Conservation (phyloP, 1,140 invertebrate genomes). For the Drosophila ananassae region DNA sequence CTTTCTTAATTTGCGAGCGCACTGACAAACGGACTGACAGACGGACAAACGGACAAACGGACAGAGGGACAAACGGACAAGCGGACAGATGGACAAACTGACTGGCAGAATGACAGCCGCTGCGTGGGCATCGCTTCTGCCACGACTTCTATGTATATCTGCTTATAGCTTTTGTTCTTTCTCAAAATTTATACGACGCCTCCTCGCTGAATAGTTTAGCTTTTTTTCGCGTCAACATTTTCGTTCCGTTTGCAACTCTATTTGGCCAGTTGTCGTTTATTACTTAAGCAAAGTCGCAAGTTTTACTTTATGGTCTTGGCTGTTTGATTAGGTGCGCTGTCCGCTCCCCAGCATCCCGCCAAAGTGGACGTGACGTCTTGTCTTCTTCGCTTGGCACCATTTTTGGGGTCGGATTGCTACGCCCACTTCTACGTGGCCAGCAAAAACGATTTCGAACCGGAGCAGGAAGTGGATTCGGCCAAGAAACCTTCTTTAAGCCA, state of each 20-base stretch:
- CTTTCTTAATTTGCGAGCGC: slow-evolving; percentile 59
- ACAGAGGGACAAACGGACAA: slow-evolving; percentile 42
- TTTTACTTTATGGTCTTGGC: slow-evolving; percentile 66
- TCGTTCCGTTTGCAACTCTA: slow-evolving; percentile 63
- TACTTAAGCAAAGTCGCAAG: slow-evolving; percentile 49
- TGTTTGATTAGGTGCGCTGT: slow-evolving; percentile 41
- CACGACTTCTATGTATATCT: background rate
- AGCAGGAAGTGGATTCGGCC: slow-evolving; percentile 60
- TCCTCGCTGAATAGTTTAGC: slow-evolving; percentile 62
- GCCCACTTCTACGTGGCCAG: slow-evolving; percentile 44
- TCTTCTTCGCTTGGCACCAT: slow-evolving; percentile 58
- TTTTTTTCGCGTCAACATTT: slow-evolving; percentile 27
- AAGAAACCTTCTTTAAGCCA: slow-evolving; percentile 14
- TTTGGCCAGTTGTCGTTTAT: slow-evolving; percentile 69
- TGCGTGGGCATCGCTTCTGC: slow-evolving; percentile 59
- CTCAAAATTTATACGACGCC: slow-evolving; percentile 62
- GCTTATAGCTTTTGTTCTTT: slow-evolving; percentile 64
- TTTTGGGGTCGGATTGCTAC: slow-evolving; percentile 49
- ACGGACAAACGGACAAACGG: slow-evolving; percentile 33
- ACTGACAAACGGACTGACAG: slow-evolving; percentile 29
- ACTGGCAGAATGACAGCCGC: slow-evolving; percentile 54
- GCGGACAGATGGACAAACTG: slow-evolving; percentile 45
- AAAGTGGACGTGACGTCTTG: slow-evolving; percentile 61
- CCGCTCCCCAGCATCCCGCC: slow-evolving; percentile 6
- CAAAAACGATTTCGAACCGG: background rate